Conservation (phyloP, 2,113 vertebrate genomes). For the Zosterops lateralis region DNA sequence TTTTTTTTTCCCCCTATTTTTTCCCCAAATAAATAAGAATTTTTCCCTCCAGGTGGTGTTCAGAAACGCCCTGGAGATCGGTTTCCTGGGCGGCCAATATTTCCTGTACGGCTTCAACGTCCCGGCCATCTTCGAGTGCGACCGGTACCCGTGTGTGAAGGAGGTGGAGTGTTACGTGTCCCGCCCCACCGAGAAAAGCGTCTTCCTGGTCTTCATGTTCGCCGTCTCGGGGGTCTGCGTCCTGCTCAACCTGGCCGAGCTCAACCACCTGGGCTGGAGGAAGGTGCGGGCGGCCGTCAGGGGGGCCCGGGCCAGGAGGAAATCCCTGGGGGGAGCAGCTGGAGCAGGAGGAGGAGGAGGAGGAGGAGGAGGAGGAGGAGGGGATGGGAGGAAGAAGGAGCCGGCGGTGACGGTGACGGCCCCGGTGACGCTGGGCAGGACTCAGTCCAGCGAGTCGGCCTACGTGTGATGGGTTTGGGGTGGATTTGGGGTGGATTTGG, state of each 20-base stretch:
- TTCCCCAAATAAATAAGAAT: no score
- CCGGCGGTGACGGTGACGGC: no score
- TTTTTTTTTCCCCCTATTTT: no score
- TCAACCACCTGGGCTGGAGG: constrained; percentile 89
- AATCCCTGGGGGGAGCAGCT: constrained; percentile 80
- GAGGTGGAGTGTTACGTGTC: constrained; percentile 92
- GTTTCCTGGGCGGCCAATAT: no score
- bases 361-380: constrained; percentile 46
- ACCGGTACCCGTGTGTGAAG: constrained; percentile 87
- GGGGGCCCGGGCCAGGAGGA: constrained; percentile 81
- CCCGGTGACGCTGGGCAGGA: no score
- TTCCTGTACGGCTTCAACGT: constrained; percentile 46
- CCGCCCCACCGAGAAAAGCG: constrained; percentile 85
- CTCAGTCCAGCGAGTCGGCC: no score
- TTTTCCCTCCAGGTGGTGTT: no score
- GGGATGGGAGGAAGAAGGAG: no score
- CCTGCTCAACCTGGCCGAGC: constrained; percentile 88
- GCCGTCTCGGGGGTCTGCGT: constrained; percentile 90
- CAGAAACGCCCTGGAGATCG: no score
- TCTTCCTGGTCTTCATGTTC: constrained; percentile 91
- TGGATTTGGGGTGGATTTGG: no score
- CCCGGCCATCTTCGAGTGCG: constrained; percentile 83
- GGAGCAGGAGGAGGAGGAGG: constrained; percentile 50
- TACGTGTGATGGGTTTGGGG: no score
- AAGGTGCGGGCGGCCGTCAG: constrained; percentile 84